Evolutionary conservation across 1,140 invertebrate species (phyloP), one percentile per base, ranked within the genome.

Genomic region (Pogonognathellus flavescens): DNA sequence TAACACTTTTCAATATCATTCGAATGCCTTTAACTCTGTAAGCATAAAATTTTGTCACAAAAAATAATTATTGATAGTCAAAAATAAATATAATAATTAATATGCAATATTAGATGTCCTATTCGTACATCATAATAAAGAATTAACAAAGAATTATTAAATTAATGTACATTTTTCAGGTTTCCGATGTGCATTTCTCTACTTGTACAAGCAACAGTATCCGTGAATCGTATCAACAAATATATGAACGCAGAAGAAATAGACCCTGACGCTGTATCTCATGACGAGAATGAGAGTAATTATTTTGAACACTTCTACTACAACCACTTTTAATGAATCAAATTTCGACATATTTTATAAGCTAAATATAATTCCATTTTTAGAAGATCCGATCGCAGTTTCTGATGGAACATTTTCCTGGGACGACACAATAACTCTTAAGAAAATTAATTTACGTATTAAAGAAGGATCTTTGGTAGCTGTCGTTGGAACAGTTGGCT

Each of bases 371-470:
- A 18, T 83, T 83, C 18, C 3, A 9, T 72, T 84, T 86, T 41
- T 84, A 95, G 94, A 91, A 16, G 91, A 94, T 90, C 94, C 94
- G 16, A 90, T 96, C 86, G 90, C 93, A 8, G 94, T 95, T 88
- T 94, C 95, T 88, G 95, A 95, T 89, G 95, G 95, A 9, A 93
- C 91, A 83, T 96, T 96, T 90, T 91, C 93, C 7, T 96, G 95
- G 95, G 92, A 92, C 10, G 89, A 89, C 53, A 10, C 18, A 1
- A 66, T 59, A 11, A 84, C 89, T 18, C 84, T 91, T 22, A 85
- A 87, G n/a, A 85, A 89, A 76, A 90, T 91, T n/a, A 89, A 89
- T 60, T 80, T 91, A 14, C 80, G 72, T n/a, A 84, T 90, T 0
- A 84, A 88, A 49, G 25, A 89, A 84, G 89, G 89, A 0, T 89